Percentiles rank a stretch among this genome's conserved stretches.
These are phyloP conservation scores for Cheirogaleus major DNA, from an alignment of 2,797 vertebrate genomes.

Conservation along the genomic window DNA sequence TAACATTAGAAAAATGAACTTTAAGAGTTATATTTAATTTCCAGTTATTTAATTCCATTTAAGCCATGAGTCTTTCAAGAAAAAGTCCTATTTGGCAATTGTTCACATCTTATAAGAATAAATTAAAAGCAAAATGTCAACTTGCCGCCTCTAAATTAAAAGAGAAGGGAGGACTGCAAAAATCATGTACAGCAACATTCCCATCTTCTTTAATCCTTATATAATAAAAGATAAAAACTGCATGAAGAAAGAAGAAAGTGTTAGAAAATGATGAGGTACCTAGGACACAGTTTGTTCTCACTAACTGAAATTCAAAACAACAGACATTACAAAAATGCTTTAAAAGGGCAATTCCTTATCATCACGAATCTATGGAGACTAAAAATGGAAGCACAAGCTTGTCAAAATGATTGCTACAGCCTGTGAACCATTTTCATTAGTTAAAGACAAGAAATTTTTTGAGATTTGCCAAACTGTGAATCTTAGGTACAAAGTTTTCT, in stretches of 20 bases:
- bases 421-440: not conserved
- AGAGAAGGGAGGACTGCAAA: slow-evolving; percentile 12
- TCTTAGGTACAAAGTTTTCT: not conserved
- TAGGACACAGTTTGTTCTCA: slow-evolving; percentile 9
- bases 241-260: slow-evolving; percentile 13
- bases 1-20: slow-evolving; percentile 39
- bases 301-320: slow-evolving; percentile 23
- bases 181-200: slow-evolving; percentile 20
- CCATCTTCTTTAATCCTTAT: slow-evolving; percentile 40
- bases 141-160: slow-evolving; percentile 46
- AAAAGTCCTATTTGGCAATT: slow-evolving; percentile 39
- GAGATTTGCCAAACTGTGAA: slow-evolving; percentile 31
- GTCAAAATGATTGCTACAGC: slow-evolving; percentile 16
- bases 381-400: slow-evolving; percentile 25
- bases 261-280: slow-evolving; percentile 18
- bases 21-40: not conserved
- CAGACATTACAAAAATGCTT: not conserved
- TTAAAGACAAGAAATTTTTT: not conserved
- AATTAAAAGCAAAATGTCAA: slow-evolving; percentile 64
- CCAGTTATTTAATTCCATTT: not conserved
- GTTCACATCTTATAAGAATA: slow-evolving; percentile 37
- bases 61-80: not conserved
- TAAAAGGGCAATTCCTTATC: not conserved
- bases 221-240: slow-evolving; percentile 42
- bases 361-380: slow-evolving; percentile 12